These are phyloP conservation scores for Mallotus villosus DNA, from an alignment of 2,797 vertebrate species.

Conservation along the genomic window DNA sequence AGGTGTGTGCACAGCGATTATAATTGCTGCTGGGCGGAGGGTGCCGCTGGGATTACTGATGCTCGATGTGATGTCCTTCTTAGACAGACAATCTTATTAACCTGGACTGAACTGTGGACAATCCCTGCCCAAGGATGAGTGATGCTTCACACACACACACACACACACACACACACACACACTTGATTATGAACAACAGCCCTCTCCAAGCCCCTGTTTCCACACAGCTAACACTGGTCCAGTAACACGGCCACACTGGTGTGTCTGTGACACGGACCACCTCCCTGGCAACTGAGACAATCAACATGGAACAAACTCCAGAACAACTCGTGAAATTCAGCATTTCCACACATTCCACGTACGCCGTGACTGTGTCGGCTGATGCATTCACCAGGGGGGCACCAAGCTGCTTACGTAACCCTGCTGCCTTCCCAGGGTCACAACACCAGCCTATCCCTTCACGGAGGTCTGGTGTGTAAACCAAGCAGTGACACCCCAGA, in stretches of 20 bases:
- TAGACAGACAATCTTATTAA: slow-evolving; percentile 65
- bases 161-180: too few relatives aligned
- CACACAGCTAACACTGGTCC: not conserved
- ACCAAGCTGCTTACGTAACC: slow-evolving; percentile 14
- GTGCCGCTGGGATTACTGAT: slow-evolving; percentile 46
- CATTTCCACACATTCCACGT: not conserved
- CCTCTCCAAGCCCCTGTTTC: slow-evolving; percentile 22
- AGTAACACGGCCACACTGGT: too few relatives aligned
- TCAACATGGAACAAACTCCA: too few relatives aligned
- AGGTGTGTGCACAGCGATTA: too few relatives aligned
- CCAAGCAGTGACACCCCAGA: too few relatives aligned
- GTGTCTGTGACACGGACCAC: too few relatives aligned
- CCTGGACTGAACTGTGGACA: slow-evolving; percentile 57
- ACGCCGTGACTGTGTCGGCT: not conserved
- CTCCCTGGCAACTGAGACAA: too few relatives aligned
- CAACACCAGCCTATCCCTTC: not conserved
- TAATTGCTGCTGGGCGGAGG: slow-evolving; percentile 27
- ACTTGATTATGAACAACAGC: too few relatives aligned
- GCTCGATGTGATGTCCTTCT: slow-evolving; percentile 46
- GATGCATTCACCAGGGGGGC: not conserved
- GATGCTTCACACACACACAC: slow-evolving; percentile 25
- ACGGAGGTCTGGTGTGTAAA: too few relatives aligned
- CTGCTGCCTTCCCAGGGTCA: not conserved
- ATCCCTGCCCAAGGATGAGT: slow-evolving; percentile 30
- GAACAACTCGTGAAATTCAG: not conserved